Evolutionary conservation across 2,888 invertebrate genomes (phyloP), one percentile per base, ranked within the genome.

Genomic region (Limnephilus marmoratus): DNA sequence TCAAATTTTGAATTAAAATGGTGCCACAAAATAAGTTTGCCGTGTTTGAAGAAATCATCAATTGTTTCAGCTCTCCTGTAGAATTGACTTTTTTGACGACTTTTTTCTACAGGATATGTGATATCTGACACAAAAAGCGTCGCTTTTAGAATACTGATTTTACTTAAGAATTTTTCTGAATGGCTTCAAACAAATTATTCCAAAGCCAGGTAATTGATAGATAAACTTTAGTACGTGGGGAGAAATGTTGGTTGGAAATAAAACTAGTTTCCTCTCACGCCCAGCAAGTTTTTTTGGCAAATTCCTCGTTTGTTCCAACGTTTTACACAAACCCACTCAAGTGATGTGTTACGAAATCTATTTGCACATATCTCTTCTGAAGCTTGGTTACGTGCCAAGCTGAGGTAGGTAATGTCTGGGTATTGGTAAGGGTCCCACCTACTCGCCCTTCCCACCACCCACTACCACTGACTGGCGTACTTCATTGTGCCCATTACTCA

Each of bases 321-420:
- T 89, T 89, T 89, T 80, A 89, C 80, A 37, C 31, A 89, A 89
- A 41, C 88, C 88, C 29, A 81, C 41, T 80, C 80, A 45, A 89
- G 88, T 89, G 88, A 89, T 89, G 88, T 89, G 88, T 89, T 68
- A 80, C 81, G 81, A 37, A 89, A 89, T 89, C 80, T 89, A 31
- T 89, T 89, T 89, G 24, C 88, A 53, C 87, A 85, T 85, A 85
- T 85, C 85, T 85, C 86, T n/a, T 45, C 45, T 29, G 4, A 29
- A 86, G 86, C 29, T 80, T 89, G 88, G 88, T 81, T 80, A 9
- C 81, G 29, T 80, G 88, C 88, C 88, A 80, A 34, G 49, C 68
- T 68, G 68, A 68, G 68, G 68, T 68, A 68, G 68, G 68, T 68
- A 18, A 18, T 53, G 53, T 3, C 18, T 1, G 24, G 18, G 24